Evolutionary conservation across 2,113 vertebrate genomes (phyloP).

Genomic region (Pterocles orientalis): DNA sequence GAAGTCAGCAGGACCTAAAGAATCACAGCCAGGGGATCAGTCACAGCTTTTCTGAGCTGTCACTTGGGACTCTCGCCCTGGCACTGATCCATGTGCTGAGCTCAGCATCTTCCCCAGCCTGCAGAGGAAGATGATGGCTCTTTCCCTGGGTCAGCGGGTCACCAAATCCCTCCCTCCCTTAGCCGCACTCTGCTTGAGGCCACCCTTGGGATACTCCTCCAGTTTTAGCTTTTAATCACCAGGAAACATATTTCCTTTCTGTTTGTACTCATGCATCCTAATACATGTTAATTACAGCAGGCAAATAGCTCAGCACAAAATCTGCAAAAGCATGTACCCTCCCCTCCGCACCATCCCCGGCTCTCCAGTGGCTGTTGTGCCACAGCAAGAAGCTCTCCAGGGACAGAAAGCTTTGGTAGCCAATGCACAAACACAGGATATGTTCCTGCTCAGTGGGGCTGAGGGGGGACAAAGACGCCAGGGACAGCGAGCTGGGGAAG

Average conservation of each 20-base stretch:
- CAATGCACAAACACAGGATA: fast-evolving
- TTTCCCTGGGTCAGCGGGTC: background rate
- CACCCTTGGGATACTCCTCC: background rate
- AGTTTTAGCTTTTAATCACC: constrained; percentile 21
- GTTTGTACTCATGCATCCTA: constrained; percentile 61
- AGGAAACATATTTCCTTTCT: constrained; percentile 32
- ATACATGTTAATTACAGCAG: constrained; percentile 64
- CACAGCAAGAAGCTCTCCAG: background rate
- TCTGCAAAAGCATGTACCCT: background rate
- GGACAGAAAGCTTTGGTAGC: background rate
- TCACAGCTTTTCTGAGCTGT: background rate
- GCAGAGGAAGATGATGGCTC: background rate
- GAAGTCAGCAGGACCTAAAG: background rate
- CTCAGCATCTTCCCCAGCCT: background rate
- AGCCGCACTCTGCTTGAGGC: background rate
- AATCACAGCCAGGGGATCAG: background rate
- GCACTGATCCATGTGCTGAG: background rate
- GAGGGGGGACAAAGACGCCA: background rate
- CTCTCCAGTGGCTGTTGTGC: constrained; percentile 23
- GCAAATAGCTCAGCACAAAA: constrained; percentile 49
- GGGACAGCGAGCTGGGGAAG: background rate
- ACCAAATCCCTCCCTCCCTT: background rate
- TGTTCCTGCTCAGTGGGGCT: background rate
- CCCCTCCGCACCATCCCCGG: background rate
- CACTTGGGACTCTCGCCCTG: background rate